phyloP scores from a whole-genome alignment of 1,140 invertebrate genomes.

The Ericerus pela region DNA sequence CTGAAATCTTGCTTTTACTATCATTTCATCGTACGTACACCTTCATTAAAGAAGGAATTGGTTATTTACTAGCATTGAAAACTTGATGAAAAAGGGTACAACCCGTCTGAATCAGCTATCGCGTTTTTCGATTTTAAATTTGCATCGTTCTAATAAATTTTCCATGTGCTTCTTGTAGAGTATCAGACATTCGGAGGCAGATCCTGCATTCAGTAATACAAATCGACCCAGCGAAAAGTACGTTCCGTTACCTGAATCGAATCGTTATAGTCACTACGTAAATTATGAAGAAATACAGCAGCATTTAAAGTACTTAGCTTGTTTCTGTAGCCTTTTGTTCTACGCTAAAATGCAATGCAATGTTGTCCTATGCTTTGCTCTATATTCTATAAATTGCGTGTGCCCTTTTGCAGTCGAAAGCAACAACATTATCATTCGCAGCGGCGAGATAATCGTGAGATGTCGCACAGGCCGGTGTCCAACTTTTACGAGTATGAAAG shows the following conservation, averaged over 20 bases:
- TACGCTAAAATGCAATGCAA: not conserved
- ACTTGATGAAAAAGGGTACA: too few relatives aligned
- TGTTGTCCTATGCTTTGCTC: not conserved
- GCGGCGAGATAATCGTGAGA: slow-evolving; percentile 46
- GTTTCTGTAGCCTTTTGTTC: not conserved
- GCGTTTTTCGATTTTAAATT: too few relatives aligned
- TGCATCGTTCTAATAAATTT: too few relatives aligned
- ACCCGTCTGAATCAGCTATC: too few relatives aligned
- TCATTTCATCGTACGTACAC: too few relatives aligned
- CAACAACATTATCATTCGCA: slow-evolving; percentile 63
- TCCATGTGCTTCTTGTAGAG: slow-evolving; percentile 2
- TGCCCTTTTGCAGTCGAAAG: slow-evolving; percentile 37
- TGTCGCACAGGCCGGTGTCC: slow-evolving; percentile 48
- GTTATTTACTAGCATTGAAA: too few relatives aligned
- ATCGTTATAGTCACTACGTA: slow-evolving; percentile 59
- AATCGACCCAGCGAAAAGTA: not conserved
- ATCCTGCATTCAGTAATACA: not conserved
- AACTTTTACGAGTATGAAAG: slow-evolving; percentile 74
- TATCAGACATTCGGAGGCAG: not conserved
- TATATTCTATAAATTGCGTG: not conserved
- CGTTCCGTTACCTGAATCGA: slow-evolving; percentile 34
- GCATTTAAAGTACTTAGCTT: slow-evolving; percentile 47
- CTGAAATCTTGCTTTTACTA: too few relatives aligned
- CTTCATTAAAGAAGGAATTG: too few relatives aligned
- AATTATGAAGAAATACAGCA: slow-evolving; percentile 74